Evolutionary conservation across 2,888 invertebrate genomes (phyloP), one percentile per base, ranked within the genome.

Genomic region (Hypselothyrea guttata): DNA sequence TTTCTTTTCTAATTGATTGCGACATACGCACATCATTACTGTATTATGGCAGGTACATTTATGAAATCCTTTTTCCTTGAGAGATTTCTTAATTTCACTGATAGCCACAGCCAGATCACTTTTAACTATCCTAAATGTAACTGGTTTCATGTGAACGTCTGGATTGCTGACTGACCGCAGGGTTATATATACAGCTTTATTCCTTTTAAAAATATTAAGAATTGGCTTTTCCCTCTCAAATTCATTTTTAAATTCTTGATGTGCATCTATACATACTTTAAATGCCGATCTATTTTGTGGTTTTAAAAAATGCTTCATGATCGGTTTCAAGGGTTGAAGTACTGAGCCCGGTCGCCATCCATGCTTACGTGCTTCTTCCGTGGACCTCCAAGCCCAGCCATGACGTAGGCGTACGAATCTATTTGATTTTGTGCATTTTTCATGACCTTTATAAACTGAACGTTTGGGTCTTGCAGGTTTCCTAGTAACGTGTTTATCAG

Each of bases 301-400:
- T 28, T 75, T 65, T 0, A 89, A 67, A 49, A 89, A 89, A 63
- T 81, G 84, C 4, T 68, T 73, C 89, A 90, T 89, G 0, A 89
- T 60, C 22, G 75, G 83, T 44, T 87, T 84, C 1, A 89, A 85
- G 1, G 87, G 73, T 8, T 82, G 86, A 0, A 79, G 68, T 46
- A 90, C 85, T n/a, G 87, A 84, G 0, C 90, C 90, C 0, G 90
- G 90, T 5, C 82, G 84, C 89, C 90, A 90, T 5, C 89, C 89
- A 11, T 78, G 63, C 1, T 75, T 62, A 4, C 68, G 64, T 1
- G 84, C 86, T 11, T 66, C 57, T 0, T 59, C 56, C 27, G 84
- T 73, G 0, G 68, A 41, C 3, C 73, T 92, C 94, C 94, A 94
- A 22, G 92, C 84, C 94, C 94, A 94, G 0, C 94, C 94, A 93